Conservation (phyloP, 2,797 vertebrate genomes). For the Falco peregrinus region DNA sequence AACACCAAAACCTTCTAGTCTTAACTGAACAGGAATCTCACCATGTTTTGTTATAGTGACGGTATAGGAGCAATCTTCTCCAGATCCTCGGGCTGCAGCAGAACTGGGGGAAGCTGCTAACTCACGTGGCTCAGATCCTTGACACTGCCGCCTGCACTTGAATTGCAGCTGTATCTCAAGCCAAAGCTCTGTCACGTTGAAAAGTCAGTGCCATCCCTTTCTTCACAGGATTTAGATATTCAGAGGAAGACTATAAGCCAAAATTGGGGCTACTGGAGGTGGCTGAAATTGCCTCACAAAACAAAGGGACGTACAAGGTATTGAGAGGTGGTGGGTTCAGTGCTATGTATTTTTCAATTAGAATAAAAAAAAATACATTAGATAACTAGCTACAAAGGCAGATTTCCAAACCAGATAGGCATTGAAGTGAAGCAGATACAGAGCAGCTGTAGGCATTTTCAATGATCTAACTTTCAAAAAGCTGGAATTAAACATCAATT, state of each 20-base stretch:
- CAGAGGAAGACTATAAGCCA: not conserved
- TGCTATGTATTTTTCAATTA: not conserved
- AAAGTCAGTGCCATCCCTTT: not conserved
- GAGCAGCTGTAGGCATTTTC: conserved; percentile 17
- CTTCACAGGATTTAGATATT: not conserved
- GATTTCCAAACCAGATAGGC: not conserved
- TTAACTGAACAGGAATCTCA: not conserved
- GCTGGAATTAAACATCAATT: not conserved
- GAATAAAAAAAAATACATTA: not conserved
- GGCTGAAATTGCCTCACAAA: not conserved
- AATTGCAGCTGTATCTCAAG: not conserved
- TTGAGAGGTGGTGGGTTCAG: not conserved
- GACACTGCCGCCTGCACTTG: not conserved
- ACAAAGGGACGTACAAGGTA: not conserved
- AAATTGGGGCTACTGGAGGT: not conserved
- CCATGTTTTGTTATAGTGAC: accelerated
- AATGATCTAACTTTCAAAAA: not conserved
- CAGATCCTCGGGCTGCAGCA: not conserved
- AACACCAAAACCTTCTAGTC: not conserved
- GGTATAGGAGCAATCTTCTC: not conserved
- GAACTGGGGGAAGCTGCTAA: not conserved
- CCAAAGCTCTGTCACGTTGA: not conserved
- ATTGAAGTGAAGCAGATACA: not conserved
- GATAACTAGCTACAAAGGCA: not conserved
- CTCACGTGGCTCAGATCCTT: not conserved